Evolutionary conservation across 2,113 vertebrate species (phyloP), one percentile per base, ranked within the genome.

Genomic region (Motacilla tschutschensis): DNA sequence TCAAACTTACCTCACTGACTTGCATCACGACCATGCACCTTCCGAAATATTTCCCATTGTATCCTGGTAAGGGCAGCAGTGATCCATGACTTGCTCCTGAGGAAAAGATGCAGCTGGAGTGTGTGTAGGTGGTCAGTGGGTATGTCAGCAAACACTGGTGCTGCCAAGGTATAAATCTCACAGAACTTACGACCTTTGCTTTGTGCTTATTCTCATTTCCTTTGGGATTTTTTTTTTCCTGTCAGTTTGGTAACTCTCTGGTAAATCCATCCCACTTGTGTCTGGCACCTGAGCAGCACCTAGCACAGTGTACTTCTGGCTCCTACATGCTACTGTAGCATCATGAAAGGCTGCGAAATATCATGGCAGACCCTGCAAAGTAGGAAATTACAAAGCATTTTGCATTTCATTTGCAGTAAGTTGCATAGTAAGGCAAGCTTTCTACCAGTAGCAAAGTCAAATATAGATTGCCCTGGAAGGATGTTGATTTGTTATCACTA

Each of bases 1-100:
- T 59, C 33, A 73, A 53, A 63, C 10, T 20, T 10, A 8, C 22
- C 10, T 65, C 60, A 40, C 43, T 26, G 55, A 35, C 28, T 63
- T 51, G 60, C 1, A 0, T 73, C 60, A 88, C 0, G 0, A 21
- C 59, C 0, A 0, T 40, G 44, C 31, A 9, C 31, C 35, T 88
- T 58, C 55, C 71, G 40, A 72, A 73, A 43, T 9, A 15, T 50
- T 84, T 35, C 55, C 50, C 47, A 7, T 11, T 70, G 15, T 79
- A 33, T 76, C 28, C 51, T 70, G 38, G 3, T 36, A 31, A 63
- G 54, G 78, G n/a, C 41, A 75, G 9, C 40, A 67, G 59, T 41
- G 86, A 78, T n/a, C 38, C 2, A 0, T 40, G 65, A 9, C 24
- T 84, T 38, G n/a, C 55, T 72, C 55, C 51, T 57, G 51, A 70